Percentiles rank a stretch among this genome's conserved stretches.
Conservation (phyloP, 2,113 vertebrate genomes). For the Cathartes aura region DNA sequence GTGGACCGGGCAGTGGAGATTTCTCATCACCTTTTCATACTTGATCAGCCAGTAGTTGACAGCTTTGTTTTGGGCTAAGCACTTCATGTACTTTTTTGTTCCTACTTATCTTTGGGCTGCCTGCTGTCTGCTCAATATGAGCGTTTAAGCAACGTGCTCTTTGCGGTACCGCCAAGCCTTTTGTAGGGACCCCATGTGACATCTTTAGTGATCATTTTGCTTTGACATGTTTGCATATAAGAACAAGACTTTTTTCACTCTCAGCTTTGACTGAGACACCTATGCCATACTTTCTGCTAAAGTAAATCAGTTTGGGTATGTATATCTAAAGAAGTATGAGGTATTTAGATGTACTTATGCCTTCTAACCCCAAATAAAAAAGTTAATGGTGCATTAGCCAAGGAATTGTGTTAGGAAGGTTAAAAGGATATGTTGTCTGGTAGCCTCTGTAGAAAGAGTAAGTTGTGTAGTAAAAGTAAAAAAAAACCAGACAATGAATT, state of each 20-base stretch:
- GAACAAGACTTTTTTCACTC: background rate
- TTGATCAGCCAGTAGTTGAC: background rate
- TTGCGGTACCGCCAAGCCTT: background rate
- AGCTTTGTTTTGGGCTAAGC: background rate
- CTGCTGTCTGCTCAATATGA: background rate
- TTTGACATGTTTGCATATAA: background rate
- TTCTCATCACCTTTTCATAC: background rate
- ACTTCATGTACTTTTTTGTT: background rate
- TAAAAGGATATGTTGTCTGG: background rate
- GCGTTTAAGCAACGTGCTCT: background rate
- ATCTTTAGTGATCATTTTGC: background rate
- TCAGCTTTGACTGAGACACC: background rate
- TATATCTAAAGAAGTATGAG: background rate
- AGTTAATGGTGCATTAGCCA: background rate
- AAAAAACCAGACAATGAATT: background rate
- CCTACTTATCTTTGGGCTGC: background rate
- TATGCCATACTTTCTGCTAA: background rate
- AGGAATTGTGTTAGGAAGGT: background rate
- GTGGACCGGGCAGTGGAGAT: background rate
- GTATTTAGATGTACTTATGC: background rate
- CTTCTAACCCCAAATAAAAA: background rate
- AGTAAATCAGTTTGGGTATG: background rate
- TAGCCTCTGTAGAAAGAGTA: background rate
- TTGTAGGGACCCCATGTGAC: rapidly evolving
- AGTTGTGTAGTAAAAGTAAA: background rate